These are phyloP conservation scores for Heliconius aoede DNA, from an alignment of 2,888 invertebrate species.

Conservation along the genomic window DNA sequence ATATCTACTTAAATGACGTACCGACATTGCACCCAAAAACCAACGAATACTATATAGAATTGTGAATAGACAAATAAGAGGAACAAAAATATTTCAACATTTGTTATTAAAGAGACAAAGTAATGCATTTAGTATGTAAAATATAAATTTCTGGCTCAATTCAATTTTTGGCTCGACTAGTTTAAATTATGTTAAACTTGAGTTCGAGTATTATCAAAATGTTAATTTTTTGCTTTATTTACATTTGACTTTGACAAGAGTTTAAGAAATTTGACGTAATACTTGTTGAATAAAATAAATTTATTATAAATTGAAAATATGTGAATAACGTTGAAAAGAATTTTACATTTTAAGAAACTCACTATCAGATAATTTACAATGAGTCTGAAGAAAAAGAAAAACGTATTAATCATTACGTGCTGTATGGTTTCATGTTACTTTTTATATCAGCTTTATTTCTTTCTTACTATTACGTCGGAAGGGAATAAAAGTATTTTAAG, in stretches of 20 bases:
- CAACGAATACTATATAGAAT: background rate
- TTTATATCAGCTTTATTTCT: slow-evolving; percentile 76
- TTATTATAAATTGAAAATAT: background rate
- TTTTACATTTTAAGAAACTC: background rate
- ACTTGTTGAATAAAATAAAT: slow-evolving; percentile 16
- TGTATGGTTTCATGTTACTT: slow-evolving; percentile 69
- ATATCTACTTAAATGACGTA: slow-evolving; percentile 12
- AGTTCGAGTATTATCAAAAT: background rate
- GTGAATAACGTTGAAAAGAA: background rate
- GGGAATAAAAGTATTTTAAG: slow-evolving; percentile 57
- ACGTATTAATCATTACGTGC: slow-evolving; percentile 66
- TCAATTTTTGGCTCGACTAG: background rate
- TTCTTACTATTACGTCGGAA: slow-evolving; percentile 68
- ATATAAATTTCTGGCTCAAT: background rate
- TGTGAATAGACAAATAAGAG: background rate
- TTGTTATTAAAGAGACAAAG: background rate
- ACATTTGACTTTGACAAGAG: slow-evolving; percentile 18
- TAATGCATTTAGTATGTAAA: background rate
- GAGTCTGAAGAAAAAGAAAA: slow-evolving; percentile 72
- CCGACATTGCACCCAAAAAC: background rate
- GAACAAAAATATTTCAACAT: background rate
- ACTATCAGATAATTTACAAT: slow-evolving; percentile 28
- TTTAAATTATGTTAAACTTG: background rate
- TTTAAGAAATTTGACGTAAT: slow-evolving; percentile 1
- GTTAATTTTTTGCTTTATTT: background rate